phyloP scores from a whole-genome alignment of 2,113 vertebrate species.

The Fregetta grallaria region DNA sequence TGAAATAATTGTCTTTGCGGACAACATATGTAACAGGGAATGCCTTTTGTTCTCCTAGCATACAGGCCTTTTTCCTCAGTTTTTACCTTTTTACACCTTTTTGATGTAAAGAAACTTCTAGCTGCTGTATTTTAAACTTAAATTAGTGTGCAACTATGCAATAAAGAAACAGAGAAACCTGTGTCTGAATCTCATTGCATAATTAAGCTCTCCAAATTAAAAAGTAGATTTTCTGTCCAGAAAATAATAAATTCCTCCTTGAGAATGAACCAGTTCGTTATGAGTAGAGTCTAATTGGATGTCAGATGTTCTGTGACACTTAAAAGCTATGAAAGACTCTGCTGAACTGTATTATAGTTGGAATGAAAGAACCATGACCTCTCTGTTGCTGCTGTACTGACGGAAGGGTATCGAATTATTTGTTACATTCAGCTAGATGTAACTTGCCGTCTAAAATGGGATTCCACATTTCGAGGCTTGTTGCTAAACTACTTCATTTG shows the following conservation, averaged over 20 bases:
- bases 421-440: neutral
- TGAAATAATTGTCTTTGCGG: neutral
- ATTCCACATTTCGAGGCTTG: neutral
- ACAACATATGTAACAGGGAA: neutral
- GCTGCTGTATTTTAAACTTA: slow-evolving; percentile 40
- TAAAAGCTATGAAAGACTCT: slow-evolving; percentile 6
- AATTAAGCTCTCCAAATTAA: neutral
- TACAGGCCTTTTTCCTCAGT: neutral
- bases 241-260: neutral
- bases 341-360: neutral
- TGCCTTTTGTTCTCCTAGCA: neutral
- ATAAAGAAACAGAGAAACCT: slow-evolving; percentile 41
- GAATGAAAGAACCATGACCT: slow-evolving; percentile 41
- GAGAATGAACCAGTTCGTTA: slow-evolving; percentile 11
- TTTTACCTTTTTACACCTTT: neutral
- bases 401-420: neutral
- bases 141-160: neutral
- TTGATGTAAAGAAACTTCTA: neutral
- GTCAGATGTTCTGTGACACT: neutral
- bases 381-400: neutral
- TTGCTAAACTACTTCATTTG: neutral
- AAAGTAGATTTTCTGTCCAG: neutral
- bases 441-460: neutral
- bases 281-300: neutral
- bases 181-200: neutral